Conservation (phyloP, 2,888 invertebrate genomes). For the Cantharis nigra region DNA sequence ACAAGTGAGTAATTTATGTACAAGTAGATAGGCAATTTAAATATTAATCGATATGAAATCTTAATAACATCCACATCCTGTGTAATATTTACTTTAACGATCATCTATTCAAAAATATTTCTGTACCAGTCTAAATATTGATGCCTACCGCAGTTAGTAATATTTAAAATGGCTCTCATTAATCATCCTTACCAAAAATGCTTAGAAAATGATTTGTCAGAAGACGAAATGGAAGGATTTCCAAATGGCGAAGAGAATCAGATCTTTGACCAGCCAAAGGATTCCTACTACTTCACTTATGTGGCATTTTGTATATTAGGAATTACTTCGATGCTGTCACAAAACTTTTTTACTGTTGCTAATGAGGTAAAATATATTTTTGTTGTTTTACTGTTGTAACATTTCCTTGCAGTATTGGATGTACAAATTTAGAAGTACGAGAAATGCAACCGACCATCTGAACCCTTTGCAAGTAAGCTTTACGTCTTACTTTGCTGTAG, state of each 20-base stretch:
- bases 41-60: too few species aligned
- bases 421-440: slow-evolving; percentile 86
- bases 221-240: background rate
- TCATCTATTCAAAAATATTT: background rate
- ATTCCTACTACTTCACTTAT: slow-evolving; percentile 75
- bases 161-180: background rate
- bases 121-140: background rate
- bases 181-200: background rate
- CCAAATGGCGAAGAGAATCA: background rate
- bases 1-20: too few species aligned
- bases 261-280: slow-evolving; percentile 53
- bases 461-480: slow-evolving; percentile 83
- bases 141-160: background rate
- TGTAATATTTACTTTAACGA: background rate
- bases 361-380: slow-evolving; percentile 73
- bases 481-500: slow-evolving; percentile 83
- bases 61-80: background rate
- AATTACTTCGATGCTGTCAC: slow-evolving; percentile 86
- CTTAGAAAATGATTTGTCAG: background rate
- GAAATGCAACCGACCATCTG: slow-evolving; percentile 58
- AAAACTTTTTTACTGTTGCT: slow-evolving; percentile 95
- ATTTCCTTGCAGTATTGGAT: slow-evolving; percentile 84
- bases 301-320: slow-evolving; percentile 88
- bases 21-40: too few species aligned
- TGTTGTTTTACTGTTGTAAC: slow-evolving; percentile 28